Conservation (phyloP, 1,140 invertebrate genomes). For the Streblospio benedicti region DNA sequence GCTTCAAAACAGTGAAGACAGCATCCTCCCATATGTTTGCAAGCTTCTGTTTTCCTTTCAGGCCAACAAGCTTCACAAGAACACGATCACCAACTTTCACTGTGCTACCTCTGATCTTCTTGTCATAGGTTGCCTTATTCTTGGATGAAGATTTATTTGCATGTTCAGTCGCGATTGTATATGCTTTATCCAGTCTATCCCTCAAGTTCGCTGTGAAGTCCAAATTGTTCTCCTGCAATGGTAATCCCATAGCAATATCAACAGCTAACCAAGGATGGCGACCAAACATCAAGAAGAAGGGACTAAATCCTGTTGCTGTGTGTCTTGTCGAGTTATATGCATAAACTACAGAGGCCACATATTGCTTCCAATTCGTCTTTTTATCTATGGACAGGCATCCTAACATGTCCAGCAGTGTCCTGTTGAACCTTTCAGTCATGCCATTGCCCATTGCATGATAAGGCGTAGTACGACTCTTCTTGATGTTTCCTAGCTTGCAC, state of each 20-base stretch:
- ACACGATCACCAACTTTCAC: conserved; percentile 5
- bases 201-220: background rate
- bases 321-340: conserved; percentile 23
- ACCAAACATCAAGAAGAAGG: conserved; percentile 30
- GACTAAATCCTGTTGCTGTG: conserved; percentile 21
- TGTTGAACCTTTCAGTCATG: conserved; percentile 6
- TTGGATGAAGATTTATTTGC: background rate
- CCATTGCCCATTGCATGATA: conserved; percentile 30
- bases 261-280: conserved; percentile 20
- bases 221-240: background rate
- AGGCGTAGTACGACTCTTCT: conserved; percentile 19
- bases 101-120: background rate
- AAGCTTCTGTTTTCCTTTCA: background rate
- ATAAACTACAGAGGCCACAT: conserved; percentile 8
- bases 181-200: background rate
- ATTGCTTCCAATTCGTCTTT: conserved; percentile 11
- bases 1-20: background rate
- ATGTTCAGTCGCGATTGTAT: background rate
- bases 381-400: conserved; percentile 5
- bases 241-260: conserved; percentile 16
- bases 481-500: conserved; percentile 19
- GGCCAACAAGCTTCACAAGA: background rate
- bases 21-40: background rate
- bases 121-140: background rate
- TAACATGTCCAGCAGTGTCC: conserved; percentile 5